Evolutionary conservation across 2,797 vertebrate species (phyloP).

Genomic region (Falco novaeseelandiae): DNA sequence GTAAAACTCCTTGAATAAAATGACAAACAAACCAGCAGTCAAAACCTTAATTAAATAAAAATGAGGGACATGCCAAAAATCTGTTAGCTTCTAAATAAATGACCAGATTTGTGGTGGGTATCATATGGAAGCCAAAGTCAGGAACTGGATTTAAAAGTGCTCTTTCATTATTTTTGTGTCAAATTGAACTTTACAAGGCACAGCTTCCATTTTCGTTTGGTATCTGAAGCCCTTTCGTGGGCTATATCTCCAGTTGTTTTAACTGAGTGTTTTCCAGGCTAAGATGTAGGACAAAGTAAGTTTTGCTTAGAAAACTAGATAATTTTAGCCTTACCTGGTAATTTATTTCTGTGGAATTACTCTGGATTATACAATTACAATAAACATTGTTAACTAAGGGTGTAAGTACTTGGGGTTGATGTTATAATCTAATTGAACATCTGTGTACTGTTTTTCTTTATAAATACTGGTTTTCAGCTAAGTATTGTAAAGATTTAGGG

Average conservation of each 20-base stretch:
- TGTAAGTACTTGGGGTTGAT: not conserved
- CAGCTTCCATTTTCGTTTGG: not conserved
- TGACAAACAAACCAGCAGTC: not conserved
- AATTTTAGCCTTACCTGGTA: not conserved
- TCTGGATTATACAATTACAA: not conserved
- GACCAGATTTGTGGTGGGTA: not conserved
- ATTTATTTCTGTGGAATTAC: not conserved
- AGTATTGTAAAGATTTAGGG: not conserved
- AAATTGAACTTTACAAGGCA: not conserved
- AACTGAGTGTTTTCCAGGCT: not conserved
- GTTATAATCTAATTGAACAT: not conserved
- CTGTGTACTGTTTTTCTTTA: not conserved
- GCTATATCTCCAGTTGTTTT: not conserved
- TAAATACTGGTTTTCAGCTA: not conserved
- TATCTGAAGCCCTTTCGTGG: not conserved
- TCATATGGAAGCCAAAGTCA: not conserved
- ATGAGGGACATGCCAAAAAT: not conserved
- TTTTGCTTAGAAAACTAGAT: not conserved
- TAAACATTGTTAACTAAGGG: not conserved
- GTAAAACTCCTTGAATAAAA: not conserved
- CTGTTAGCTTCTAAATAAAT: not conserved
- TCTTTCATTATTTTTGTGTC: not conserved
- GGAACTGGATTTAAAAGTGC: not conserved
- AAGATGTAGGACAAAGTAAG: not conserved
- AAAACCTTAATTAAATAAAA: not conserved